Percentiles rank a stretch among this genome's conserved stretches.
Conservation (phyloP, 2,888 invertebrate species). For the Leptarthrus brevirostris region DNA sequence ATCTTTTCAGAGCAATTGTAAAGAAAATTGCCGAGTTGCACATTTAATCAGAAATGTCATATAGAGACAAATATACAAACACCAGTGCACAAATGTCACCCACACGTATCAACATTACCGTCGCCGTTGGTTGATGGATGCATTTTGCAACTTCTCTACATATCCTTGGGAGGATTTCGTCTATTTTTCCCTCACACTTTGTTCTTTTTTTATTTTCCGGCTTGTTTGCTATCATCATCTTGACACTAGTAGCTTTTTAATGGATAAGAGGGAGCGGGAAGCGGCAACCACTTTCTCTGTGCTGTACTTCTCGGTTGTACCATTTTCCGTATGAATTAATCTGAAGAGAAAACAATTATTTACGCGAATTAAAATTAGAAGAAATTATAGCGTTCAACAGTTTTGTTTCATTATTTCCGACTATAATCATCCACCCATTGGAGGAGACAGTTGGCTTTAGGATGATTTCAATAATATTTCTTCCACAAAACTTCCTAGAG, state of each 20-base stretch:
- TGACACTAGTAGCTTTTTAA: slow-evolving; percentile 47
- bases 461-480: too few relatives aligned
- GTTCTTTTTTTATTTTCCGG: slow-evolving; percentile 40
- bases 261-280: slow-evolving; percentile 5
- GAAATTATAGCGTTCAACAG: slow-evolving; percentile 37
- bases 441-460: too few relatives aligned
- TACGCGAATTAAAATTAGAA: slow-evolving; percentile 44
- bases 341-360: slow-evolving; percentile 23
- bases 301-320: slow-evolving; percentile 15
- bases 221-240: slow-evolving; percentile 47
- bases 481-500: too few relatives aligned
- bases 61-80: slow-evolving; percentile 30
- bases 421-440: too few relatives aligned
- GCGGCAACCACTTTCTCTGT: slow-evolving; percentile 1
- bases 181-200: slow-evolving; percentile 38
- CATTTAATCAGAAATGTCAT: slow-evolving; percentile 51
- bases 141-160: slow-evolving; percentile 36
- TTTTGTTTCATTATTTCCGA: not conserved
- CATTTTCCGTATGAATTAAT: slow-evolving; percentile 49
- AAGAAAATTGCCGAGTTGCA: slow-evolving; percentile 51
- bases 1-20: slow-evolving; percentile 47
- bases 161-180: slow-evolving; percentile 48
- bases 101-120: not conserved
- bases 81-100: slow-evolving; percentile 3
- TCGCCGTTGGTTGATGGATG: slow-evolving; percentile 13